These are phyloP conservation scores for Melikaiella ostensackeni DNA, from an alignment of 2,888 invertebrate species.

Conservation along the genomic window DNA sequence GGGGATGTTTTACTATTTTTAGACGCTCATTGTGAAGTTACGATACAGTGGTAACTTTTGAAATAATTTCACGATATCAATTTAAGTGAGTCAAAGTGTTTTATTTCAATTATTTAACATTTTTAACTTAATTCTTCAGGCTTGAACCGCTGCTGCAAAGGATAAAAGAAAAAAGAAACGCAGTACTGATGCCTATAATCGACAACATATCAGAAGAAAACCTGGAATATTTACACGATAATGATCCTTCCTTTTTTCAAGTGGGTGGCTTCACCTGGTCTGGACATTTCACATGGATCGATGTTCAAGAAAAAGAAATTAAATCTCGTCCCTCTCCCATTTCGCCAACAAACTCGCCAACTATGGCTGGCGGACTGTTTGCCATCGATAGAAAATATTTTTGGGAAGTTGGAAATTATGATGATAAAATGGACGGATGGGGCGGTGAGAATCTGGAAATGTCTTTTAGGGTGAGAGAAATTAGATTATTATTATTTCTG, in stretches of 20 bases:
- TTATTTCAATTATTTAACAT: not conserved
- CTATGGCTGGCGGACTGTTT: slow-evolving; percentile 99
- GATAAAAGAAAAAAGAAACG: slow-evolving; percentile 87
- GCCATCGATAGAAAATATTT: slow-evolving; percentile 95
- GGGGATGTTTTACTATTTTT: slow-evolving; percentile 92
- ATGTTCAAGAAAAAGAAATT: slow-evolving; percentile 83
- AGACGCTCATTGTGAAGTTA: slow-evolving; percentile 95
- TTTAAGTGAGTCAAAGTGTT: not conserved
- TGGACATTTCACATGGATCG: slow-evolving; percentile 96
- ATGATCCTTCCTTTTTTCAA: slow-evolving; percentile 78
- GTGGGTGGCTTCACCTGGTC: slow-evolving; percentile 92
- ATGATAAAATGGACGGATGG: slow-evolving; percentile 98
- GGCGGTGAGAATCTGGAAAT: slow-evolving; percentile 99
- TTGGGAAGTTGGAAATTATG: slow-evolving; percentile 97
- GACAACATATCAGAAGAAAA: slow-evolving; percentile 93
- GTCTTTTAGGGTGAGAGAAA: slow-evolving; percentile 93
- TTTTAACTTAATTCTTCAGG: slow-evolving; percentile 72
- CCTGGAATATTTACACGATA: slow-evolving; percentile 83
- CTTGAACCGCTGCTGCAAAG: slow-evolving; percentile 92
- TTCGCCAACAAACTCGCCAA: slow-evolving; percentile 89
- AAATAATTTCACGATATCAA: not conserved
- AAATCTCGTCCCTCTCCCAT: slow-evolving; percentile 81
- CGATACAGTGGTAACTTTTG: slow-evolving; percentile 82
- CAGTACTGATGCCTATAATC: slow-evolving; percentile 95
- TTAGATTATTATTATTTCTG: slow-evolving; percentile 37